phyloP scores from a whole-genome alignment of 2,888 invertebrate species.

The Abscondita cerata region DNA sequence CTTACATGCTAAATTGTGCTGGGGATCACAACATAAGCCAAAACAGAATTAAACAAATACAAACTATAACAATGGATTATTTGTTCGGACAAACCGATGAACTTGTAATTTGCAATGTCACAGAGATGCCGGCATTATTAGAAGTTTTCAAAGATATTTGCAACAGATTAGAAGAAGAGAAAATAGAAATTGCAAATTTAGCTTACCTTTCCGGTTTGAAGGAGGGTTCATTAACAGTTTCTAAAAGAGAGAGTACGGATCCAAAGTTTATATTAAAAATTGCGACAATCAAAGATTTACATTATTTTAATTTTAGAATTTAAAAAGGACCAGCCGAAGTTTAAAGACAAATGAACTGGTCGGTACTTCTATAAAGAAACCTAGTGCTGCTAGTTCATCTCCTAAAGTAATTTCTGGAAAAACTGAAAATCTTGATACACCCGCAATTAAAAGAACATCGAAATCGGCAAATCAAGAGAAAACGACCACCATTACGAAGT shows the following conservation, averaged over 20 bases:
- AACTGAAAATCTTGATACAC: too few relatives aligned
- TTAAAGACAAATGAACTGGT: too few relatives aligned
- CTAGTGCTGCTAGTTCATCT: too few relatives aligned
- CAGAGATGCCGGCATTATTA: slow-evolving; percentile 52
- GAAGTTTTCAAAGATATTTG: slow-evolving; percentile 54
- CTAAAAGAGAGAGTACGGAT: background rate
- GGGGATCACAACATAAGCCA: slow-evolving; percentile 53
- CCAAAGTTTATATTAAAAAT: background rate
- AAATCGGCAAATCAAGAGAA: too few relatives aligned
- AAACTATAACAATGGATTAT: slow-evolving; percentile 52
- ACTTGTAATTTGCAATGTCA: slow-evolving; percentile 52
- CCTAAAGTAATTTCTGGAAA: too few relatives aligned
- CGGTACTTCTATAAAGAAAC: too few relatives aligned
- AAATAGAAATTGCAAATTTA: slow-evolving; percentile 18
- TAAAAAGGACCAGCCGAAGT: too few relatives aligned
- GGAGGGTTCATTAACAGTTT: slow-evolving; percentile 7
- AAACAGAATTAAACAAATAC: slow-evolving; percentile 52
- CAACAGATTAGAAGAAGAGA: slow-evolving; percentile 45
- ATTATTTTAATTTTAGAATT: too few relatives aligned
- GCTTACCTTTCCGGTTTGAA: slow-evolving; percentile 27
- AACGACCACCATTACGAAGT: too few relatives aligned
- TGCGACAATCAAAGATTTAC: too few relatives aligned
- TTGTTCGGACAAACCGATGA: slow-evolving; percentile 52
- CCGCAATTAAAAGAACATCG: too few relatives aligned
- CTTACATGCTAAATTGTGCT: slow-evolving; percentile 51